Percentiles rank a stretch among this genome's conserved stretches.
These are phyloP conservation scores for Lepidurus packardi DNA, from an alignment of 1,140 invertebrate genomes.

Conservation along the genomic window DNA sequence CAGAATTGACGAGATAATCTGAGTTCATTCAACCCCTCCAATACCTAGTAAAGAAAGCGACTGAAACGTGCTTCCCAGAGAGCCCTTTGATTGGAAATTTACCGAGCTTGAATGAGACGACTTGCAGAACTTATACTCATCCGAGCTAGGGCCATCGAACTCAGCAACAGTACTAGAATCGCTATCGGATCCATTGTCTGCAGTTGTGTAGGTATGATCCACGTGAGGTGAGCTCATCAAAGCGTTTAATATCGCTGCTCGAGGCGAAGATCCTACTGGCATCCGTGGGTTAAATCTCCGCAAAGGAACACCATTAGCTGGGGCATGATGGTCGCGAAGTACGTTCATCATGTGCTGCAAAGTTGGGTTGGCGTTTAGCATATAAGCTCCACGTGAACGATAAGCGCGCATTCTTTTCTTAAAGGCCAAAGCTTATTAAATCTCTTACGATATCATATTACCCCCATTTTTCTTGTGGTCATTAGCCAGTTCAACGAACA, in stretches of 20 bases:
- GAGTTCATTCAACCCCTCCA: conserved; percentile 51
- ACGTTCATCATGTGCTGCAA: conserved; percentile 15
- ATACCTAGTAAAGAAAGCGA: conserved; percentile 41
- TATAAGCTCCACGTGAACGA: not conserved
- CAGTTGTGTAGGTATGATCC: not conserved
- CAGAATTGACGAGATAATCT: conserved; percentile 48
- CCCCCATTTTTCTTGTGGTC: too few relatives aligned
- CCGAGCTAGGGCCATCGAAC: conserved; percentile 38
- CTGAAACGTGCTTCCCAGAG: not conserved
- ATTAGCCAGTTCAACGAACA: not conserved
- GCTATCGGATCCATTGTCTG: not conserved
- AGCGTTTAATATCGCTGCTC: not conserved
- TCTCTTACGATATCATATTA: too few relatives aligned
- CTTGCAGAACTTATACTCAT: conserved; percentile 44
- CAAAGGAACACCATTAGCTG: not conserved
- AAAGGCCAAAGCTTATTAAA: not conserved
- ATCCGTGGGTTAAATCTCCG: not conserved
- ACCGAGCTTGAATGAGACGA: conserved; percentile 38
- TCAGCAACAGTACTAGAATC: conserved; percentile 31
- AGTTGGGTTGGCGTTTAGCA: not conserved
- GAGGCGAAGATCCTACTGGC: not conserved
- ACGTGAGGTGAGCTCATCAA: not conserved
- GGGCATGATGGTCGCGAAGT: not conserved
- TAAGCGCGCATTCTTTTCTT: not conserved
- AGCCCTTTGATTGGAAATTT: not conserved